Evolutionary conservation across 2,888 invertebrate species (phyloP), one percentile per base, ranked within the genome.

Genomic region (Zhengitettix transpicula): DNA sequence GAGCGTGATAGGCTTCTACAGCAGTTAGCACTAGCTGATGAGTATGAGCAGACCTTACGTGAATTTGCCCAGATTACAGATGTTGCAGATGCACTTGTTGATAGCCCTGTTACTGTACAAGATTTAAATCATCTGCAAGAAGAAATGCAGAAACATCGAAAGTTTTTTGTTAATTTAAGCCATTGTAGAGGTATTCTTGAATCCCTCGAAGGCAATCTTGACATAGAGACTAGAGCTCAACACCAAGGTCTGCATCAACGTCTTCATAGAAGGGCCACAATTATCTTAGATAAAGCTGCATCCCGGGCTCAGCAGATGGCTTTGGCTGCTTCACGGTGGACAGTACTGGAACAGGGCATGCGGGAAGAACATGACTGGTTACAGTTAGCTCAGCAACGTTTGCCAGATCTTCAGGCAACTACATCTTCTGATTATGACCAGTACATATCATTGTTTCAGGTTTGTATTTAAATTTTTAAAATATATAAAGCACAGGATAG

Each of bases 141-240:
- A 68, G 91, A 91, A 75, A 88, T 92, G 74, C 90, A 90, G 68
- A 91, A 89, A 69, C 89, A 91, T 68, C 79, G 91, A 51, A 89
- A 88, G 69, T 91, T 92, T 77, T 92, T 92, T 69, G 87, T 89
- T 0, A 91, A 90, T 66, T 73, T 93, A 10, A 91, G 89, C 67
- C 89, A 91, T 65, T 92, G 92, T 68, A 80, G 89, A 66, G 88
- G 87, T 12, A 89, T 92, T 67, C 75, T 93, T 51, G 91, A 92
- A 71, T 90, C 90, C 0, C 73, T 92, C 40, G 90, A 90, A 72
- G 85, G 85, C 64, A 89, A 90, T 69, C 76, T 92, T 51, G 91
- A 92, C 67, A 78, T 77, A 47, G 89, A 89, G 71, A 90, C 91
- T 0, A 79, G 86, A 65, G 78, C 81, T 15, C 81, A 82, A 66